Conservation (phyloP, 2,888 invertebrate species). For the Drosophila sordidula region DNA sequence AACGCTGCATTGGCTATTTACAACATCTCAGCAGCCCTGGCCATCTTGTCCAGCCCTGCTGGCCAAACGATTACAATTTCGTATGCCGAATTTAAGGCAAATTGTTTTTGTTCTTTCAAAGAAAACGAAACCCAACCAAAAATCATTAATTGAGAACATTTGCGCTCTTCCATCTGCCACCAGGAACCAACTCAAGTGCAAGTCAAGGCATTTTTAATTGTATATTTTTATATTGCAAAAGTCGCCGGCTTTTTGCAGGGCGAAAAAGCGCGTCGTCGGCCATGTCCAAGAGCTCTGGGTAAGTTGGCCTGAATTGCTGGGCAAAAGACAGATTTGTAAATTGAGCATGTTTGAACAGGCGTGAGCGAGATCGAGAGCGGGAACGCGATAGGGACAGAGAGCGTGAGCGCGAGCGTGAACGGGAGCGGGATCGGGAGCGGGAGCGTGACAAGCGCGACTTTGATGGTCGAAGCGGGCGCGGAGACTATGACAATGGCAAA, state of each 20-base stretch:
- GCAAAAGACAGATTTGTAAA: neutral
- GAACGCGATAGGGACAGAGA: slow-evolving; percentile 61
- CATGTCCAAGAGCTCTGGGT: slow-evolving; percentile 73
- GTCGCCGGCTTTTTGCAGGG: slow-evolving; percentile 28
- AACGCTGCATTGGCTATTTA: slow-evolving; percentile 1
- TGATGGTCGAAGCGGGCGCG: slow-evolving; percentile 47
- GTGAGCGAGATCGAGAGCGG: slow-evolving; percentile 68
- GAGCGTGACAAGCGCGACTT: slow-evolving; percentile 77
- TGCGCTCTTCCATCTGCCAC: neutral
- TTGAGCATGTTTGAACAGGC: slow-evolving; percentile 8
- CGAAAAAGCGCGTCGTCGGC: slow-evolving; percentile 14
- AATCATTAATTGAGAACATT: neutral
- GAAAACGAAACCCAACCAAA: neutral
- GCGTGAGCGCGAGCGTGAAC: slow-evolving; percentile 51
- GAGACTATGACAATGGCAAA: slow-evolving; percentile 70
- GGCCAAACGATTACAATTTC: slow-evolving; percentile 42
- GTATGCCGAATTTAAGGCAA: slow-evolving; percentile 18
- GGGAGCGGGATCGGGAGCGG: slow-evolving; percentile 75
- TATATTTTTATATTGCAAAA: slow-evolving; percentile 3
- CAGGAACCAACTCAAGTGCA: neutral
- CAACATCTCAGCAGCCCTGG: slow-evolving; percentile 24
- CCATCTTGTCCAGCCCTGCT: slow-evolving; percentile 32
- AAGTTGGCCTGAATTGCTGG: slow-evolving; percentile 25
- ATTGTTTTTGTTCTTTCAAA: slow-evolving; percentile 1
- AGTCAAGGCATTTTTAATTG: neutral